Percentiles rank a stretch among this genome's conserved stretches.
Conservation (phyloP, 2,113 vertebrate species). For the Hippocampus mohnikei region DNA sequence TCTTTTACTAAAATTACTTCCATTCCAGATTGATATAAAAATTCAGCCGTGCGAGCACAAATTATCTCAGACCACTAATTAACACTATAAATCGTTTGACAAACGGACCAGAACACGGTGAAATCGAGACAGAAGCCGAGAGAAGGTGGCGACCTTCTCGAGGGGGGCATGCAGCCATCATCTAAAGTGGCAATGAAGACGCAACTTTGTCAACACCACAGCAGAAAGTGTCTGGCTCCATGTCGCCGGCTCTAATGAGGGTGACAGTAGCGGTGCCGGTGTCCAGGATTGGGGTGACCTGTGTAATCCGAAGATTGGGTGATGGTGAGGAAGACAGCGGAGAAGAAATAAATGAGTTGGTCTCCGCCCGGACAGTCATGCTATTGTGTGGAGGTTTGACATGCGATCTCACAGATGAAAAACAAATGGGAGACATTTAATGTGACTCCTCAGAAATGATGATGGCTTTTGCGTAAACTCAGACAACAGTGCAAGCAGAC, state of each 20-base stretch:
- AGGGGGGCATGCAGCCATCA: constrained; percentile 51
- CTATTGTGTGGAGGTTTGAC: too few relatives aligned
- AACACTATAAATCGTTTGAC: not conserved
- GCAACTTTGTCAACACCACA: constrained; percentile 51
- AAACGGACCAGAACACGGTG: not conserved
- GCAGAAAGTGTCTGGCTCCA: constrained; percentile 7
- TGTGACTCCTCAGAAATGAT: too few relatives aligned
- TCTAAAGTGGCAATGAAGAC: constrained; percentile 41
- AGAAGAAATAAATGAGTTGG: not conserved
- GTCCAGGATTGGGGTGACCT: constrained; percentile 9
- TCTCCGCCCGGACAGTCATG: too few relatives aligned
- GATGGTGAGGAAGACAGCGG: not conserved
- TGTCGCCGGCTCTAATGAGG: constrained; percentile 49
- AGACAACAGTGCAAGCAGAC: too few relatives aligned
- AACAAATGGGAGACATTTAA: too few relatives aligned
- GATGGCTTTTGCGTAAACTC: too few relatives aligned
- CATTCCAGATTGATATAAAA: not conserved
- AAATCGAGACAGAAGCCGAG: constrained; percentile 7
- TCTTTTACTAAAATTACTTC: too few relatives aligned
- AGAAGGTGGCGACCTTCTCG: constrained; percentile 30
- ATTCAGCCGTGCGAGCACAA: not conserved
- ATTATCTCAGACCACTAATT: not conserved
- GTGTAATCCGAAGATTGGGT: not conserved
- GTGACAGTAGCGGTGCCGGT: constrained; percentile 51
- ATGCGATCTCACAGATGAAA: too few relatives aligned